Evolutionary conservation across 2,113 vertebrate species (phyloP).

Genomic region (Nymphicus hollandicus): DNA sequence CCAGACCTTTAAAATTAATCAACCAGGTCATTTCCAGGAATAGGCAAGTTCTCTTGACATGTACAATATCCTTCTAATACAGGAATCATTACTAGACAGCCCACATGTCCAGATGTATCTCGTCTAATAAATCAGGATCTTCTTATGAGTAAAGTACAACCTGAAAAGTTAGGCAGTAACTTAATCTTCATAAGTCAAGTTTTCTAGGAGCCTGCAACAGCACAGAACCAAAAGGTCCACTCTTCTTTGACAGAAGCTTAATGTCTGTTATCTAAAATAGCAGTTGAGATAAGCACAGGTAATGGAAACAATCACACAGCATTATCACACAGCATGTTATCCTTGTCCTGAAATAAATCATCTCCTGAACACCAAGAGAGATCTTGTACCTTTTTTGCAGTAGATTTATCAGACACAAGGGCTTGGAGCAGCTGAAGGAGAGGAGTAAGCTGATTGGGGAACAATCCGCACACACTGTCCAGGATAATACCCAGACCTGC

Average conservation of each 20-base stretch:
- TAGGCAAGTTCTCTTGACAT: background rate
- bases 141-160: background rate
- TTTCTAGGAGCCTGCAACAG: background rate
- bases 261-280: background rate
- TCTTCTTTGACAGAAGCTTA: background rate
- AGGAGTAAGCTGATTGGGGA: conserved; percentile 89
- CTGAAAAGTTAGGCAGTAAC: background rate
- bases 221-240: background rate
- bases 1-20: background rate
- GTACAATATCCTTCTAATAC: background rate
- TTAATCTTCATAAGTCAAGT: background rate
- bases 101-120: background rate
- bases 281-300: background rate
- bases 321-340: background rate
- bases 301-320: background rate
- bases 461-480: conserved; percentile 92
- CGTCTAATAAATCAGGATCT: background rate
- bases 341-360: background rate
- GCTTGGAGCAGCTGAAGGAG: conserved; percentile 91
- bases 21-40: background rate
- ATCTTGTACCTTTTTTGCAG: conserved; percentile 88
- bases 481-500: conserved; percentile 93
- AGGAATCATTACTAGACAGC: background rate
- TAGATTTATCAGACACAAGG: conserved; percentile 91
- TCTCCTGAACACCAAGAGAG: background rate